Percentiles rank a stretch among this genome's conserved stretches.
phyloP scores from a whole-genome alignment of 2,888 invertebrate species.

The Microchrysa polita region DNA sequence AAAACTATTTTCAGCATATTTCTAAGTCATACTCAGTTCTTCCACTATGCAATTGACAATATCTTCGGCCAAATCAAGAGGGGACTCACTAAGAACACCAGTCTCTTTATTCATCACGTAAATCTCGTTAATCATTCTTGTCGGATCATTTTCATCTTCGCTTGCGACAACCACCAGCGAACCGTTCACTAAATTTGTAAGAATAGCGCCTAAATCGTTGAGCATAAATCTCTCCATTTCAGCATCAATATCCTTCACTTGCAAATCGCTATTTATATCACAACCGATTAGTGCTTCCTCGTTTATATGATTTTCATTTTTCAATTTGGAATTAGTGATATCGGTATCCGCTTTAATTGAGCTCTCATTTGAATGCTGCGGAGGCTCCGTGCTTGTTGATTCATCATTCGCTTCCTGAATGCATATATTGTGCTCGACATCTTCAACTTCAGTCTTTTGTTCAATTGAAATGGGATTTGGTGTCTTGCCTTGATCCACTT shows the following conservation, averaged over 20 bases:
- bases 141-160: constrained; percentile 56
- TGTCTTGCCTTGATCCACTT: too few species aligned
- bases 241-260: constrained; percentile 23
- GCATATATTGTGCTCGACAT: background rate
- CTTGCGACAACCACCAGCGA: constrained; percentile 62
- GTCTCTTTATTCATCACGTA: constrained; percentile 60
- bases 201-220: constrained; percentile 55
- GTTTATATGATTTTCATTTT: background rate
- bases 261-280: too few species aligned
- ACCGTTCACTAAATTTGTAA: constrained; percentile 59
- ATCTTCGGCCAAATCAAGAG: constrained; percentile 61
- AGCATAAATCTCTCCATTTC: constrained; percentile 53
- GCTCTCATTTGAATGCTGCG: too few species aligned
- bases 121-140: constrained; percentile 60
- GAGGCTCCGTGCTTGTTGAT: background rate
- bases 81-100: constrained; percentile 60
- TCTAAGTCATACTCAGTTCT: constrained; percentile 18
- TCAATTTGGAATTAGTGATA: background rate
- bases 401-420: background rate
- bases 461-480: too few species aligned
- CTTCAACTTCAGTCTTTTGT: background rate
- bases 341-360: background rate
- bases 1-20: too few species aligned
- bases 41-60: constrained; percentile 59
- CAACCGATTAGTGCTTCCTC: too few species aligned